Evolutionary conservation across 1,140 invertebrate species (phyloP), one percentile per base, ranked within the genome.

Genomic region (Holcopasites calliopsidis): DNA sequence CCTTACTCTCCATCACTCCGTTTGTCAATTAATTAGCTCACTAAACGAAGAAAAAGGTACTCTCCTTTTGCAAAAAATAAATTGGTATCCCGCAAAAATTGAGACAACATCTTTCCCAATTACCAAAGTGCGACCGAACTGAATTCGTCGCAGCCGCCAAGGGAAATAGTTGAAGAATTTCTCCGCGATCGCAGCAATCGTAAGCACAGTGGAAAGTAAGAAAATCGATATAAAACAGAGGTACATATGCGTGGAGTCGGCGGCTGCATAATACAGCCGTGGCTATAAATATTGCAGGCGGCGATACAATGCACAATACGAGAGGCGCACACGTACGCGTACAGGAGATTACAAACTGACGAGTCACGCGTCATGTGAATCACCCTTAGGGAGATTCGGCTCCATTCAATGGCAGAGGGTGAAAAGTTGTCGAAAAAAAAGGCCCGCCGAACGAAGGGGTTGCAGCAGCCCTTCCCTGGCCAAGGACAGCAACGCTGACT

Each of bases 301-400:
- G n/a, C 26, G 74, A 64, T 49, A 49, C 33, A 58, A 58, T 57
- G 54, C n/a, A 75, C 33, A 38, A 78, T 26, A 38, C 16, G 18
- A 58, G 21, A 55, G n/a, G 18, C 31, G 62, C 44, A 47, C 35
- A 50, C 21, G 40, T 40, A 38, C 44, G 31, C 21, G 38, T 40
- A 44, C 35, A 21, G 47, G 16, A 35, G 68, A 38, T 42, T 60
- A 47, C 16, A 42, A 55, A 44, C 64, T 55, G 60, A 60, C 70
- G 62, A 68, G 72, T 58, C 72, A 66, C 71, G 50, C 50, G 52
- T 58, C 65, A 66, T 35, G 55, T 79, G 76, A 83, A 79, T 83
- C 82, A 83, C 76, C 68, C 77, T 79, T 55, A 44, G 82, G 65
- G 58, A 76, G 77, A 81, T 81, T 74, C 47, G 52, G 58, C 40